Percentiles rank a stretch among this genome's conserved stretches.
These are phyloP conservation scores for Heliconius ethilla DNA, from an alignment of 2,888 invertebrate species.

Conservation along the genomic window DNA sequence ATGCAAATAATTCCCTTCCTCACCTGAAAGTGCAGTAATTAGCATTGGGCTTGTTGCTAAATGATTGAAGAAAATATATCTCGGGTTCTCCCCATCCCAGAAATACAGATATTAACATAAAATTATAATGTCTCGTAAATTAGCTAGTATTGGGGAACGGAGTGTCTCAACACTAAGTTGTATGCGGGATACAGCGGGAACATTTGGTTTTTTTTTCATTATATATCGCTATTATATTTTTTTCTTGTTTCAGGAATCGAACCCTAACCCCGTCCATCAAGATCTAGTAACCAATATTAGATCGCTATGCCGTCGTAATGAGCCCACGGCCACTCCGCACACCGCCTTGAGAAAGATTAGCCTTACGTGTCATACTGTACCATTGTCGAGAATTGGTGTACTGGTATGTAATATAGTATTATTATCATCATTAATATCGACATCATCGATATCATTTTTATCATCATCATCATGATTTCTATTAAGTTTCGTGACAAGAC, in stretches of 20 bases:
- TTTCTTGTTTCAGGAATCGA: background rate
- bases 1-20: no score
- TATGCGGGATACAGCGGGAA: no score
- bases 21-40: background rate
- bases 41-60: background rate
- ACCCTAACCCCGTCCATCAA: constrained; percentile 2
- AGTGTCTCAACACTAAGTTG: background rate
- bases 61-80: no score
- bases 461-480: background rate
- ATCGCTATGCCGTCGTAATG: constrained; percentile 83
- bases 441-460: background rate
- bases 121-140: no score
- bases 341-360: constrained; percentile 83
- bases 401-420: background rate
- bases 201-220: background rate
- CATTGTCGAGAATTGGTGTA: background rate
- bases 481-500: background rate
- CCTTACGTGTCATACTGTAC: constrained; percentile 84
- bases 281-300: constrained; percentile 81
- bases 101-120: no score
- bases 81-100: no score
- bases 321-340: constrained; percentile 68
- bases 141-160: background rate
- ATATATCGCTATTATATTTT: background rate
- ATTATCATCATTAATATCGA: background rate